These are phyloP conservation scores for Istiophorus platypterus DNA, from an alignment of 2,113 vertebrate genomes.

Conservation along the genomic window DNA sequence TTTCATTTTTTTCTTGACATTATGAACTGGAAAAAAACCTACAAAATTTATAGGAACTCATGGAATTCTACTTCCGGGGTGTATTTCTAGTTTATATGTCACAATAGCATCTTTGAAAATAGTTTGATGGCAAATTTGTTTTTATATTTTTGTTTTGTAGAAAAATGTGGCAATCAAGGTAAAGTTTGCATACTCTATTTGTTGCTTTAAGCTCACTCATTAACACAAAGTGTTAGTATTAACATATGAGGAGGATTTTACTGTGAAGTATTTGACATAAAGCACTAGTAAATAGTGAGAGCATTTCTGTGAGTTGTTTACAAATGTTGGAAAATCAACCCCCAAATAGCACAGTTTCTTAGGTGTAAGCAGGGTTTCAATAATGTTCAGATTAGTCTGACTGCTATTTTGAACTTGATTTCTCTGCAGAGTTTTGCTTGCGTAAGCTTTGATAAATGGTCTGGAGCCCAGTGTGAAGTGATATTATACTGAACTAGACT, in stretches of 20 bases:
- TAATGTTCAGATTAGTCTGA: constrained; percentile 3
- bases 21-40: neutral
- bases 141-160: neutral
- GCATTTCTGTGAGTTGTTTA: neutral
- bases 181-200: neutral
- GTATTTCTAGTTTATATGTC: neutral
- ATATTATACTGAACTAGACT: constrained; percentile 9
- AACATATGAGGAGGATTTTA: neutral
- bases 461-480: constrained; percentile 10
- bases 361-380: neutral
- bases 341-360: neutral
- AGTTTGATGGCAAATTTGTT: neutral
- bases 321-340: neutral
- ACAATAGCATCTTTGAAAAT: neutral
- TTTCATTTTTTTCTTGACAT: neutral
- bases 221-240: neutral
- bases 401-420: neutral
- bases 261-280: constrained; percentile 6
- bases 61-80: neutral
- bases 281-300: neutral
- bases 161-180: constrained; percentile 35
- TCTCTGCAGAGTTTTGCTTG: neutral
- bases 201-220: constrained; percentile 4
- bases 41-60: neutral
- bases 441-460: constrained; percentile 15